phyloP scores from a whole-genome alignment of 2,113 vertebrate species.

The Microtus richardsoni region DNA sequence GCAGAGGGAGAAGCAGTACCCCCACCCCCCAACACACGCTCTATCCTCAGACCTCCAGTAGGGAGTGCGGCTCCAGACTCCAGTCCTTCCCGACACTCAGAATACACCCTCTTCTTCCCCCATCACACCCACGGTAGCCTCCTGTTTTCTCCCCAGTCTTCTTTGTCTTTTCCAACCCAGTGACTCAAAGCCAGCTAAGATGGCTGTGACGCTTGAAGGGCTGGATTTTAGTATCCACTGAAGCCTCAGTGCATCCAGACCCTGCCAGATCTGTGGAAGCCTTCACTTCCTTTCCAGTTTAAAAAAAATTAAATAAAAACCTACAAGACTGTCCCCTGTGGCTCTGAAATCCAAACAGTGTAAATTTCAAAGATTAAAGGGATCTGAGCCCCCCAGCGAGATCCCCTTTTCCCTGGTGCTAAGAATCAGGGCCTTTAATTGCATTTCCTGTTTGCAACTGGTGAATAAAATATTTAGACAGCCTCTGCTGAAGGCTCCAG shows the following conservation, averaged over 20 bases:
- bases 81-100: rapidly evolving
- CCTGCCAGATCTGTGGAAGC: neutral
- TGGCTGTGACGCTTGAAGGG: neutral
- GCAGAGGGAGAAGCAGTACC: neutral
- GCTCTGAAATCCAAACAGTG: neutral
- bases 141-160: neutral
- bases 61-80: neutral
- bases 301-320: neutral
- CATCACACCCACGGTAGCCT: rapidly evolving
- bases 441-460: constrained; percentile 23
- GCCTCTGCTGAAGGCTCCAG: neutral
- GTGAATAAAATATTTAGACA: constrained; percentile 51
- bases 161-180: neutral
- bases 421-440: neutral
- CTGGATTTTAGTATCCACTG: neutral
- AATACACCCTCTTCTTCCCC: neutral
- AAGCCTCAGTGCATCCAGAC: neutral
- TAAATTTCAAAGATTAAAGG: constrained; percentile 42
- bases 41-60: rapidly evolving
- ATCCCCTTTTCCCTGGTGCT: neutral
- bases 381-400: neutral
- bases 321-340: neutral
- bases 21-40: neutral
- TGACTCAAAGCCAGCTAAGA: neutral
- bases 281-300: neutral